Percentiles rank a stretch among this genome's conserved stretches.
These are phyloP conservation scores for Sphenopsis melanotis DNA, from an alignment of 2,797 vertebrate genomes.

Conservation along the genomic window DNA sequence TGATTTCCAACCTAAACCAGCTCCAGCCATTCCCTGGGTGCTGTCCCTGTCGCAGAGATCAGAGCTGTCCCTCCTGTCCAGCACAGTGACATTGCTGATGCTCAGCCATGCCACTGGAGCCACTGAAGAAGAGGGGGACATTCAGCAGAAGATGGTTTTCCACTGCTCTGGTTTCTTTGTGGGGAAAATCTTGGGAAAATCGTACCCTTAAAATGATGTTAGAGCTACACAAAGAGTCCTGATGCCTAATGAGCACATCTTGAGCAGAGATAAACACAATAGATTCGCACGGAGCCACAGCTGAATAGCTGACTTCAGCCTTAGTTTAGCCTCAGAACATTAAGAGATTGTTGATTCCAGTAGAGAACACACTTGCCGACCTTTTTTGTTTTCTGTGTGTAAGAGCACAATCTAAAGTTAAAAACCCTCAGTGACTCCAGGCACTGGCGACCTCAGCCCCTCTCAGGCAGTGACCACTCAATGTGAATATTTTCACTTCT, in stretches of 20 bases:
- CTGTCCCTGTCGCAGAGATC: background rate
- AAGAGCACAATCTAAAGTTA: conserved; percentile 7
- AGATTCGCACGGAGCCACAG: background rate
- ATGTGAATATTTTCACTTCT: conserved; percentile 18
- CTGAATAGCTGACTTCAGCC: conserved; percentile 25
- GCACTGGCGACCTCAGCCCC: background rate
- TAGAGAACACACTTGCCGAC: background rate
- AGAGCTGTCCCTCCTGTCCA: background rate
- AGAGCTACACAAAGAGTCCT: background rate
- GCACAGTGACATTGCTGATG: background rate
- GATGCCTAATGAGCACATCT: background rate
- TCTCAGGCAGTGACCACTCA: background rate
- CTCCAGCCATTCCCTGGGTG: background rate
- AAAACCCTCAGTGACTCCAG: background rate
- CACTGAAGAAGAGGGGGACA: background rate
- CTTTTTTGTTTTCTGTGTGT: background rate
- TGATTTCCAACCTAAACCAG: background rate
- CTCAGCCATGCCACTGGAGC: accelerated
- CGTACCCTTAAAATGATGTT: background rate
- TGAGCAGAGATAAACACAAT: background rate
- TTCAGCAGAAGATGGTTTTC: background rate
- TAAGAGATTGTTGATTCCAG: background rate
- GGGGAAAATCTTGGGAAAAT: background rate
- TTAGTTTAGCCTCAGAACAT: conserved; percentile 2
- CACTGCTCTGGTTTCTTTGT: background rate